These are phyloP conservation scores for Petrosia ficiformis DNA, from an alignment of 37 sponge, comb jelly and placozoan genomes.

Conservation along the genomic window DNA sequence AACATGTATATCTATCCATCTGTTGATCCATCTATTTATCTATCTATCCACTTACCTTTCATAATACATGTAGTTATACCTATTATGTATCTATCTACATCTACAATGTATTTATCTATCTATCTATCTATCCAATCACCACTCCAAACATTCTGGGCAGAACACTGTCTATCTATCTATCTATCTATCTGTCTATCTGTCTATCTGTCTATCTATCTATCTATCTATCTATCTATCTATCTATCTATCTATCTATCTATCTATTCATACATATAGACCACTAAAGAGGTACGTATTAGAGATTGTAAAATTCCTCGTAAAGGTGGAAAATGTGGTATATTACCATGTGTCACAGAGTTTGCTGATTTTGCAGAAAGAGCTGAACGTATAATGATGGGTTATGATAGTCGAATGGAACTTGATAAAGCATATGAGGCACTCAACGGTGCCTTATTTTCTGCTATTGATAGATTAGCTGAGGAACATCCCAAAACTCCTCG, in stretches of 20 bases:
- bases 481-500: constrained; percentile 81
- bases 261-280: too few species aligned
- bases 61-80: neutral
- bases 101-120: neutral
- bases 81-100: neutral
- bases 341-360: constrained; percentile 68
- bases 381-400: constrained; percentile 53
- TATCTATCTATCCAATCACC: neutral
- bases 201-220: too few species aligned
- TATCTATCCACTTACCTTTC: neutral
- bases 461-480: constrained; percentile 67
- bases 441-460: constrained; percentile 53
- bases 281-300: constrained; percentile 19
- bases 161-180: too few species aligned
- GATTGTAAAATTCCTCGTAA: constrained; percentile 71
- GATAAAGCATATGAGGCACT: constrained; percentile 75
- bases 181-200: too few species aligned
- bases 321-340: constrained; percentile 71
- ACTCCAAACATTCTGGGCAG: too few species aligned
- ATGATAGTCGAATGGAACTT: constrained; percentile 67
- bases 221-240: neutral
- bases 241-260: neutral
- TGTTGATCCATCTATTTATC: too few species aligned
- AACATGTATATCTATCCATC: too few species aligned
- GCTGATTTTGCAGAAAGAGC: constrained; percentile 66